Evolutionary conservation across 35 echinoderm and acorn worm genomes (phyloP).

Genomic region (Heliocidaris tuberculata): DNA sequence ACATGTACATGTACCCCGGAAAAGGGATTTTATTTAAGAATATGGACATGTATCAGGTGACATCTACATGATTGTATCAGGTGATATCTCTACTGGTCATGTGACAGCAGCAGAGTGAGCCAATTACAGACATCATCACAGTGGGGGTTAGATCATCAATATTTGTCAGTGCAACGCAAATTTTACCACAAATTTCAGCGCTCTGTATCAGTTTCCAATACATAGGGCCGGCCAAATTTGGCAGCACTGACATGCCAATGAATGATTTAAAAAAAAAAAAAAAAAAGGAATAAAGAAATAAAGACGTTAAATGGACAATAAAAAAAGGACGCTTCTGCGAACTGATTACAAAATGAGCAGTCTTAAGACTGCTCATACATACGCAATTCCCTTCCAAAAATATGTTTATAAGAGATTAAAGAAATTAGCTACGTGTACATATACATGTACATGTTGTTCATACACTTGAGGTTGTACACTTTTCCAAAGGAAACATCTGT

Average conservation of each 20-base stretch:
- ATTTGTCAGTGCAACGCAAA: constrained; percentile 27
- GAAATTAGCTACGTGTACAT: too few relatives aligned
- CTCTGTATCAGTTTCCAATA: not conserved
- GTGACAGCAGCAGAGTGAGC: constrained; percentile 18
- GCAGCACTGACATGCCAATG: not conserved
- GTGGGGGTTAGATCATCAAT: constrained; percentile 47
- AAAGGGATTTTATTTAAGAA: not conserved
- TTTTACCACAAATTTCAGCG: constrained; percentile 23
- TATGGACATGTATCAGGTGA: not conserved
- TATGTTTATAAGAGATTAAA: too few relatives aligned
- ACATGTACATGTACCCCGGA: not conserved
- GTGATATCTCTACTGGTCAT: not conserved
- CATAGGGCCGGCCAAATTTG: not conserved
- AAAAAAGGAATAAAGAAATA: not conserved
- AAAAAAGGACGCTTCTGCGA: not conserved
- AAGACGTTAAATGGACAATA: not conserved
- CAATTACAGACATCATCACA: constrained; percentile 50
- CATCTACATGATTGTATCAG: too few relatives aligned
- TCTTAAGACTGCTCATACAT: not conserved
- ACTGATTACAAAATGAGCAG: not conserved
- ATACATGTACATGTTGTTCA: too few relatives aligned
- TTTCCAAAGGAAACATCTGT: too few relatives aligned
- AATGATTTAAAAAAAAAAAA: not conserved
- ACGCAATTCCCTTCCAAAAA: not conserved
- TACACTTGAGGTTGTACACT: too few relatives aligned